Conservation (phyloP, 2,888 invertebrate genomes). For the Blera fallax region DNA sequence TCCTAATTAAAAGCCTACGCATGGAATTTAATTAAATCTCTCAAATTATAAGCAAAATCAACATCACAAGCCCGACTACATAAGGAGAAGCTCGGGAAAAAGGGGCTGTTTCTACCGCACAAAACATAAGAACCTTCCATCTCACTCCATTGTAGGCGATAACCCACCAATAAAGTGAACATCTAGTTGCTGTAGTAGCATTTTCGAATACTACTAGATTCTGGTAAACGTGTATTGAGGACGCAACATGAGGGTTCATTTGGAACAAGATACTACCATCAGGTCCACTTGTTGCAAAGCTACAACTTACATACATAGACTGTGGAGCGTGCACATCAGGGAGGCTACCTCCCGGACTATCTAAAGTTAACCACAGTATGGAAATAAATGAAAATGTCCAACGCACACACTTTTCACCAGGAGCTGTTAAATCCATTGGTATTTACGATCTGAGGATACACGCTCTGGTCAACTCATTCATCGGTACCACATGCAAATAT, state of each 20-base stretch:
- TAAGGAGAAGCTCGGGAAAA: neutral
- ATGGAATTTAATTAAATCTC: slow-evolving; percentile 70
- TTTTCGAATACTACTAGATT: slow-evolving; percentile 3
- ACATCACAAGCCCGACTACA: neutral
- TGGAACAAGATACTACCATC: slow-evolving; percentile 15
- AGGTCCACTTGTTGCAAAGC: slow-evolving; percentile 55
- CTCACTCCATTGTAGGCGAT: neutral
- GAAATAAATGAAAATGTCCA: slow-evolving; percentile 32
- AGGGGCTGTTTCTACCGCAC: neutral
- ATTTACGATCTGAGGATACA: slow-evolving; percentile 41
- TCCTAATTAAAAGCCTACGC: slow-evolving; percentile 65
- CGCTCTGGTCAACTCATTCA: slow-evolving; percentile 15
- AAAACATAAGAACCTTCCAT: neutral
- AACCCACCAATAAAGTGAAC: slow-evolving; percentile 36
- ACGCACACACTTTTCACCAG: slow-evolving; percentile 13
- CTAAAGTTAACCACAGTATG: slow-evolving; percentile 16
- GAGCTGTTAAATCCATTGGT: slow-evolving; percentile 17
- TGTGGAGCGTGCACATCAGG: neutral
- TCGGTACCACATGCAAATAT: slow-evolving; percentile 11
- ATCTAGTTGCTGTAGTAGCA: slow-evolving; percentile 26
- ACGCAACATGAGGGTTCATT: slow-evolving; percentile 6
- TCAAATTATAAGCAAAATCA: slow-evolving; percentile 51
- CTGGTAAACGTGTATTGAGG: neutral
- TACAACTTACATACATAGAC: neutral
- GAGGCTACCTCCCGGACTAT: too few relatives aligned